These are phyloP conservation scores for Diabrotica balteata DNA, from an alignment of 2,888 invertebrate genomes.

Conservation along the genomic window DNA sequence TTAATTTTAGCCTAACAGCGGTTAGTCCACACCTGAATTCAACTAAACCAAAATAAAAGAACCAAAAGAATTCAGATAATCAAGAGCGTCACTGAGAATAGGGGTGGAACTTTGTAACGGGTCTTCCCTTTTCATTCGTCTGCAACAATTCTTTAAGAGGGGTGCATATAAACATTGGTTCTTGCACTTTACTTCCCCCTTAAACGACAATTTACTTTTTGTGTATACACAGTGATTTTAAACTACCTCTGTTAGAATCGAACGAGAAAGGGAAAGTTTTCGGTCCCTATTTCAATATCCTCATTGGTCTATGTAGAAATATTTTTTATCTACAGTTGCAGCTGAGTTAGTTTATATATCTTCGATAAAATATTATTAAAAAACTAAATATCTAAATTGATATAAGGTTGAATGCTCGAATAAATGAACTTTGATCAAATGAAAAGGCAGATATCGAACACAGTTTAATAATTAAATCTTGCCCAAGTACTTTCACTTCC, in stretches of 20 bases:
- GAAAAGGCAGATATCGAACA: too few relatives aligned
- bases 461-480: too few relatives aligned
- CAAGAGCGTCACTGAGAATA: constrained; percentile 47
- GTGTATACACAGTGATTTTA: background rate
- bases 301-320: too few relatives aligned
- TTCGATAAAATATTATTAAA: too few relatives aligned
- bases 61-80: constrained; percentile 57
- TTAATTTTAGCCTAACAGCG: background rate
- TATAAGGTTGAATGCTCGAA: too few relatives aligned
- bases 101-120: constrained; percentile 49
- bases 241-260: background rate
- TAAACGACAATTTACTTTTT: constrained; percentile 13
- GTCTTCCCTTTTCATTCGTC: constrained; percentile 42
- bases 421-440: too few relatives aligned
- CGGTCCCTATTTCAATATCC: background rate
- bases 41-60: constrained; percentile 48
- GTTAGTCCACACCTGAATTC: constrained; percentile 15
- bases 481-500: too few relatives aligned
- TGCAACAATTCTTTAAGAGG: constrained; percentile 35
- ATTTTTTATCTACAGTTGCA: too few relatives aligned
- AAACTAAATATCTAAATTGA: too few relatives aligned
- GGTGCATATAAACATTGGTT: constrained; percentile 35
- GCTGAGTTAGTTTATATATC: too few relatives aligned
- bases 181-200: constrained; percentile 11
- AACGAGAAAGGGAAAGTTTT: too few relatives aligned